phyloP scores from a whole-genome alignment of 2,113 vertebrate species.

The Myrmophylax atrothorax region DNA sequence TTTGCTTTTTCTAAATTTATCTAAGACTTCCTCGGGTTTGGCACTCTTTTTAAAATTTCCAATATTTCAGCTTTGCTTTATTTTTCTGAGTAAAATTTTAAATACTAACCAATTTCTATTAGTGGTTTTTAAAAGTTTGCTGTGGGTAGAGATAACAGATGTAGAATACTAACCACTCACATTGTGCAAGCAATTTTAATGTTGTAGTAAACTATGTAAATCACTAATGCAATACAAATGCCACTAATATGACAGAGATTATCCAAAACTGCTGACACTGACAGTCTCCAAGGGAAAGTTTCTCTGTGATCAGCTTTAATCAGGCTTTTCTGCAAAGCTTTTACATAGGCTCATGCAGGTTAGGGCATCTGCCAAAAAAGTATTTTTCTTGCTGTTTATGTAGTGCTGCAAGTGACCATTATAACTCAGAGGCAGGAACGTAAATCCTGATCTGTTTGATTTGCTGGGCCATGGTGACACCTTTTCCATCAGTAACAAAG shows the following conservation, averaged over 20 bases:
- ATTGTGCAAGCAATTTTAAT: neutral
- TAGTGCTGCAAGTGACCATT: slow-evolving; percentile 22
- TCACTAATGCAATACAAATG: slow-evolving; percentile 15
- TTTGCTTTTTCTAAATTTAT: neutral
- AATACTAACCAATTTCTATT: neutral
- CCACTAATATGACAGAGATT: slow-evolving; percentile 48
- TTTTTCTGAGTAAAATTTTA: neutral
- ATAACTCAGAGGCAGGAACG: slow-evolving; percentile 24
- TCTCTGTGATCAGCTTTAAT: slow-evolving; percentile 42
- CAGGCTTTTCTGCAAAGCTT: slow-evolving; percentile 11
- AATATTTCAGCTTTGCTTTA: neutral
- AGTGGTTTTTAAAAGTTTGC: neutral
- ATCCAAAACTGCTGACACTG: slow-evolving; percentile 59
- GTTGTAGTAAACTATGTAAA: neutral
- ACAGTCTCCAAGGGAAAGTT: slow-evolving; percentile 31
- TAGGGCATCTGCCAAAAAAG: slow-evolving; percentile 27
- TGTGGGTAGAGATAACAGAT: neutral
- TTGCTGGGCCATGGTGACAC: slow-evolving; percentile 11
- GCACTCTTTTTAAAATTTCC: neutral
- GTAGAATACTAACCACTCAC: neutral
- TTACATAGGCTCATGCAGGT: slow-evolving; percentile 17
- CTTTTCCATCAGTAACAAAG: slow-evolving; percentile 59
- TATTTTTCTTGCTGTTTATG: slow-evolving; percentile 20
- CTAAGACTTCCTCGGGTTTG: neutral
- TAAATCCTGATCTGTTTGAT: slow-evolving; percentile 55